These are phyloP conservation scores for Gastracanthus pulcherrimus DNA, from an alignment of 2,888 invertebrate genomes.

Conservation along the genomic window DNA sequence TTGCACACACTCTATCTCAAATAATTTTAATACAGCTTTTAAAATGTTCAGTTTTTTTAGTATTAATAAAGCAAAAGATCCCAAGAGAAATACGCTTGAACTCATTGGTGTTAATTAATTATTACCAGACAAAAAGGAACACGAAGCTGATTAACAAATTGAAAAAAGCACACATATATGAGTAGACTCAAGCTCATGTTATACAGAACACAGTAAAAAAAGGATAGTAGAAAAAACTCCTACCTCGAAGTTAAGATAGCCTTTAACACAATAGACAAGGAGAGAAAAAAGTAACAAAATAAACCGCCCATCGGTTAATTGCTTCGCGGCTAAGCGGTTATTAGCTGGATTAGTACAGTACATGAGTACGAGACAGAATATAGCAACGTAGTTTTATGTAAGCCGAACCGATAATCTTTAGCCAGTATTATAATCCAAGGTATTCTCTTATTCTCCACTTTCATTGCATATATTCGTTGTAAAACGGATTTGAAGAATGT, in stretches of 20 bases:
- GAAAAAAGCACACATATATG: not conserved
- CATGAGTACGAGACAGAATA: not conserved
- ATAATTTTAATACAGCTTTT: no score
- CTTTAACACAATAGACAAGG: not conserved
- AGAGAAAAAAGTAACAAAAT: not conserved
- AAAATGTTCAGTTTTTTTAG: not conserved
- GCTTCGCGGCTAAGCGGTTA: not conserved
- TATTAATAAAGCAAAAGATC: not conserved
- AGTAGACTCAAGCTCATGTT: not conserved
- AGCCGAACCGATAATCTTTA: not conserved
- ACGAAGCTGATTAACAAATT: not conserved
- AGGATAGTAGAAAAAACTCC: not conserved
- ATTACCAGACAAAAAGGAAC: not conserved
- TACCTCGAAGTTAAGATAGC: not conserved
- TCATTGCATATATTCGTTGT: no score
- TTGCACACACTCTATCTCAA: no score
- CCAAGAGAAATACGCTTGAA: not conserved
- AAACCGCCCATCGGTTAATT: not conserved
- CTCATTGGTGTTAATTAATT: not conserved
- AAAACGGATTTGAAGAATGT: no score
- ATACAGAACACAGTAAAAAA: not conserved
- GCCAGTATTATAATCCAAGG: not conserved
- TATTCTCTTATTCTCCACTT: not conserved
- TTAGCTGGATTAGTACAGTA: conserved; percentile 3
- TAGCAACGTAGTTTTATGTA: not conserved